A percentile compares a stretch with the other conserved stretches of the same genome.
These are phyloP conservation scores for Phytoseiulus persimilis DNA, from an alignment of 2,888 invertebrate genomes.

Conservation along the genomic window DNA sequence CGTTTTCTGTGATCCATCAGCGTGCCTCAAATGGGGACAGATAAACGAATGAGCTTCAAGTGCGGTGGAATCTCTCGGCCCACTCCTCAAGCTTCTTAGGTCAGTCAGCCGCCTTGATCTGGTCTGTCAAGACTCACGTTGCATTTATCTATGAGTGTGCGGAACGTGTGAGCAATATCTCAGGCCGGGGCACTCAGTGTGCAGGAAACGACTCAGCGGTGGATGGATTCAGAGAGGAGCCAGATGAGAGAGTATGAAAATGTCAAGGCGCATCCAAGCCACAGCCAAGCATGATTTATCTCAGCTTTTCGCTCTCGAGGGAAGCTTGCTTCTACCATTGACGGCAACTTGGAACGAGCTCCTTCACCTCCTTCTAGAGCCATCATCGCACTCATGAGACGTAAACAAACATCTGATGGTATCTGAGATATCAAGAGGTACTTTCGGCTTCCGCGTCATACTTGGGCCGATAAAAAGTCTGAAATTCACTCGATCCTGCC, in stretches of 20 bases:
- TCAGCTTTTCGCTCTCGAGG: background rate
- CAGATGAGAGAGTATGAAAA: background rate
- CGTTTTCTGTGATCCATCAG: too few relatives aligned
- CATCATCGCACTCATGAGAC: too few relatives aligned
- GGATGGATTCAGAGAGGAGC: background rate
- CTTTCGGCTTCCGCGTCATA: too few relatives aligned
- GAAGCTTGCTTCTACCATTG: too few relatives aligned
- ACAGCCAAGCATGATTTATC: background rate
- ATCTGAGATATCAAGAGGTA: too few relatives aligned
- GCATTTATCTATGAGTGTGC: background rate
- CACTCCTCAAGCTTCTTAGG: too few relatives aligned
- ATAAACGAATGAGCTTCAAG: background rate
- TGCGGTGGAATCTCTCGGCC: background rate
- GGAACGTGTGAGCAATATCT: background rate
- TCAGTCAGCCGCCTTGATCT: background rate
- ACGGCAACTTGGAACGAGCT: too few relatives aligned
- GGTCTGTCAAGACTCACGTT: background rate
- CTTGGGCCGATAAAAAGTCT: too few relatives aligned
- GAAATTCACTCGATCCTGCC: too few relatives aligned
- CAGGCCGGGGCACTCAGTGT: background rate
- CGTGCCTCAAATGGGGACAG: too few relatives aligned
- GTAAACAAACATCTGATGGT: too few relatives aligned
- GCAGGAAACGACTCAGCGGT: background rate
- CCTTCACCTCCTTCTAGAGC: too few relatives aligned
- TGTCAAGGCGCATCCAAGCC: background rate